Base-by-base conservation (phyloP, 2,888 invertebrate genomes). In the Hylaea fasciaria region DNA sequence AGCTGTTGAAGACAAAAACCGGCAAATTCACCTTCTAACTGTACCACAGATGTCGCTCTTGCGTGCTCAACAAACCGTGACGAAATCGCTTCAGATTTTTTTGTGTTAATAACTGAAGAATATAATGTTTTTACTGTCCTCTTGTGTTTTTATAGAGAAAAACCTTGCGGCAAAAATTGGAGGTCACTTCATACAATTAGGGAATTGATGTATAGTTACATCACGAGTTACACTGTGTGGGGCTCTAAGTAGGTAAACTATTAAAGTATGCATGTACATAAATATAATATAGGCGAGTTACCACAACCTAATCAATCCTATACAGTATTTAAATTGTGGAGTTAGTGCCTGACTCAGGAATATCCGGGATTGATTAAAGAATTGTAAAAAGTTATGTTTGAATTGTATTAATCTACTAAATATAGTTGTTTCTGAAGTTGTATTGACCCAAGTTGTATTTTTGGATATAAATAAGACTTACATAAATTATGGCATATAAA, bases 11-110 rank as follows among this genome's bases (percentile, higher is more conserved):
- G 17, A 67, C 53, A 67, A 69, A 72, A 73, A 70, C 40, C 28
- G 44, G 51, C 39, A 55, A 69, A 65, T 71, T 72, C 71, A 69
- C 60, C 55, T 49, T 51, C 62, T 77, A 78, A 78, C 78, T 70
- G 76, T 78, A 73, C 60, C 55, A 57, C 61, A 73, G 72, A 76
- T 74, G 76, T 73, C 72, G 71, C 70, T 69, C 44, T 52, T 37
- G 11, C 69, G 45, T 65, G 51, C 52, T 62, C 65, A 65, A 65
- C 72, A 59, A 72, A 76, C 72, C 76, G 71, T 74, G 72, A 79
- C 73, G 51, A 69, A 58, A 69, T 70, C 65, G 64, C 56, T 65
- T 63, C 47, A 49, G 45, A 62, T 68, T 75, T 65, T n/a, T 65
- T 69, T 62, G 50, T 58, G 29, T 17, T 57, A 53, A 66, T 63